phyloP scores from a whole-genome alignment of 1,140 invertebrate species.

The Platyscapa corneri region DNA sequence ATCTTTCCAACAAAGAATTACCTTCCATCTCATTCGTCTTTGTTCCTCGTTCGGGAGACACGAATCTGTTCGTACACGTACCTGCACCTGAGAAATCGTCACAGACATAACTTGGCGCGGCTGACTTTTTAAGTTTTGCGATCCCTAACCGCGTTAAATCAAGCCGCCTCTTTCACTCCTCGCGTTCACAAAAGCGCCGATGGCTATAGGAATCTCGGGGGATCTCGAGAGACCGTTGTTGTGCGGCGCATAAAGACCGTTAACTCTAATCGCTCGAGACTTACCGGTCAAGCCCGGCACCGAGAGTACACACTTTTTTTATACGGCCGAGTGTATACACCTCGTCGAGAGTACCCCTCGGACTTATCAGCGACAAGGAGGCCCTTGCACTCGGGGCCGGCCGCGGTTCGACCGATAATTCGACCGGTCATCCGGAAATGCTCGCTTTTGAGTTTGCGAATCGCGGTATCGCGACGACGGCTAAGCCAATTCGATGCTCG shows the following conservation, averaged over 20 bases:
- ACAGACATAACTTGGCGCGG: neutral
- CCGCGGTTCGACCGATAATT: conserved; percentile 11
- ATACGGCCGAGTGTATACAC: neutral
- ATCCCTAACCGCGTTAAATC: conserved; percentile 28
- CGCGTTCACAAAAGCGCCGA: conserved; percentile 14
- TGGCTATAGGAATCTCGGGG: conserved; percentile 21
- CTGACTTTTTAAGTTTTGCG: conserved; percentile 37
- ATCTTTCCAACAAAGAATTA: conserved; percentile 20
- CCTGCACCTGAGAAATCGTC: conserved; percentile 22
- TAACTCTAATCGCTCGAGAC: conserved; percentile 54
- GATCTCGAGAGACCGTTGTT: conserved; percentile 53
- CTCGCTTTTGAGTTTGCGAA: neutral
- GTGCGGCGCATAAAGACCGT: conserved; percentile 57
- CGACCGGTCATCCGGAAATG: neutral
- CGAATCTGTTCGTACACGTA: neutral
- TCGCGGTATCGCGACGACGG: no score
- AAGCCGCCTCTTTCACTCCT: neutral
- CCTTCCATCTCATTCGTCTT: neutral
- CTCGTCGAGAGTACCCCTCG: neutral
- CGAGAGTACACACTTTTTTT: conserved; percentile 11
- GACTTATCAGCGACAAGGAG: neutral
- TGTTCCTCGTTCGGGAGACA: conserved; percentile 13
- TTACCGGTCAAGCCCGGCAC: neutral
- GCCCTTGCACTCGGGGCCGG: no score
- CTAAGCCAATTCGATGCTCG: neutral